Evolutionary conservation across 2,113 vertebrate genomes (phyloP).

Genomic region (Halichoerus grypus): DNA sequence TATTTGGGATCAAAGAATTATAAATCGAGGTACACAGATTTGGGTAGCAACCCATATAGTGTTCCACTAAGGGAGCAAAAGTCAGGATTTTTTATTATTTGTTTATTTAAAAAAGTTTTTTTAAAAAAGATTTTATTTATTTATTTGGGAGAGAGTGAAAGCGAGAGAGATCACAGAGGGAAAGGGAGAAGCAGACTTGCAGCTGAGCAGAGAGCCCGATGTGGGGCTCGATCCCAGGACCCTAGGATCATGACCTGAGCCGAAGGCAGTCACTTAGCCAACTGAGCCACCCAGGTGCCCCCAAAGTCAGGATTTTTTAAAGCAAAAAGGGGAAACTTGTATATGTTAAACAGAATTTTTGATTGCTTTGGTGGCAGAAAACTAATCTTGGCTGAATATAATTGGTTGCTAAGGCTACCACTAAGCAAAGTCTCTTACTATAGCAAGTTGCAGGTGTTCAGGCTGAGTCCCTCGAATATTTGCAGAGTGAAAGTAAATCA

Average conservation of each 20-base stretch:
- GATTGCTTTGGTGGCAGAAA: neutral
- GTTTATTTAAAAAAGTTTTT: too few species aligned
- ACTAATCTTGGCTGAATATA: neutral
- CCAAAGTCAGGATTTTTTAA: neutral
- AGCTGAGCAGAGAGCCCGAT: too few species aligned
- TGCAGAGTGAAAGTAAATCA: neutral
- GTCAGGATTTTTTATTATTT: neutral
- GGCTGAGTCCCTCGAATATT: neutral
- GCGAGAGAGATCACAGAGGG: too few species aligned
- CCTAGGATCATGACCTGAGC: too few species aligned
- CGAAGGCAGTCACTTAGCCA: too few species aligned
- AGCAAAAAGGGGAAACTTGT: neutral
- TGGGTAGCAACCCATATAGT: neutral
- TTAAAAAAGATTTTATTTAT: too few species aligned
- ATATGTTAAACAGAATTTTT: neutral
- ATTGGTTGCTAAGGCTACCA: neutral
- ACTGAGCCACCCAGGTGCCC: too few species aligned
- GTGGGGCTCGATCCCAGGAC: too few species aligned
- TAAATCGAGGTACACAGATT: neutral
- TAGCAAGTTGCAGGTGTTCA: neutral
- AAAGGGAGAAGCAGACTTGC: too few species aligned
- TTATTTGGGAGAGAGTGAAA: too few species aligned
- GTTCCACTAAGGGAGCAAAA: neutral
- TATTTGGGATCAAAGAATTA: neutral
- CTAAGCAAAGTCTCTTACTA: neutral